These are phyloP conservation scores for Ascaphus truei DNA, from an alignment of 2,113 vertebrate genomes.

Conservation along the genomic window DNA sequence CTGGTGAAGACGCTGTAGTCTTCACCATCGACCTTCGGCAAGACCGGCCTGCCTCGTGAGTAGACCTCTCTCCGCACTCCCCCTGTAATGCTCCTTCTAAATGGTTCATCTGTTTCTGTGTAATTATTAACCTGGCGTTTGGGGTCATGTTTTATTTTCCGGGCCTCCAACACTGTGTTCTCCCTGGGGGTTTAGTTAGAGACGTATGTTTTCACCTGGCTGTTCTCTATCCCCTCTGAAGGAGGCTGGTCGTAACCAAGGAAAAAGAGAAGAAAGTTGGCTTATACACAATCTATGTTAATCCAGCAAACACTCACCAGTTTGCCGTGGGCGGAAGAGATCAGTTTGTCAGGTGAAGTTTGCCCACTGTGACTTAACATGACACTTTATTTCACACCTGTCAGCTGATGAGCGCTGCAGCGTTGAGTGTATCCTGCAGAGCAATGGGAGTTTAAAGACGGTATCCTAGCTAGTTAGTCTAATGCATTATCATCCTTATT, in stretches of 20 bases:
- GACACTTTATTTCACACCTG: not conserved
- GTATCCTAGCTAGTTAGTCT: too few species aligned
- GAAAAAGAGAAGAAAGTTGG: constrained; percentile 95
- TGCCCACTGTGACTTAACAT: not conserved
- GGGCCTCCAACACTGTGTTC: too few species aligned
- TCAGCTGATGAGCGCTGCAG: too few species aligned
- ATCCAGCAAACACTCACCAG: constrained; percentile 87
- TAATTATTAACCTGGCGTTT: not conserved
- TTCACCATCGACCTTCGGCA: constrained; percentile 89
- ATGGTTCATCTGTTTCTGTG: not conserved
- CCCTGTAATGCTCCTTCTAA: not conserved
- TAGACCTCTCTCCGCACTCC: not conserved
- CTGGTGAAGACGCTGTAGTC: constrained; percentile 93
- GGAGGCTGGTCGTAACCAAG: constrained; percentile 91
- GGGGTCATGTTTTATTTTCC: too few species aligned
- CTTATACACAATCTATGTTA: constrained; percentile 91
- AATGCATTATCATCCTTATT: too few species aligned
- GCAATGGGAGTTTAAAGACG: too few species aligned
- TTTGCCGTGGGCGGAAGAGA: constrained; percentile 93
- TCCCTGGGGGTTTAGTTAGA: too few species aligned
- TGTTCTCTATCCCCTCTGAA: constrained; percentile 40
- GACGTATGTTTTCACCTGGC: too few species aligned
- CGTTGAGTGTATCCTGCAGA: too few species aligned
- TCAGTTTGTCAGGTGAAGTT: constrained; percentile 85
- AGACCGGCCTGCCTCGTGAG: constrained; percentile 90